phyloP scores from a whole-genome alignment of 2,888 invertebrate genomes.

The Hypomecis atomaria region DNA sequence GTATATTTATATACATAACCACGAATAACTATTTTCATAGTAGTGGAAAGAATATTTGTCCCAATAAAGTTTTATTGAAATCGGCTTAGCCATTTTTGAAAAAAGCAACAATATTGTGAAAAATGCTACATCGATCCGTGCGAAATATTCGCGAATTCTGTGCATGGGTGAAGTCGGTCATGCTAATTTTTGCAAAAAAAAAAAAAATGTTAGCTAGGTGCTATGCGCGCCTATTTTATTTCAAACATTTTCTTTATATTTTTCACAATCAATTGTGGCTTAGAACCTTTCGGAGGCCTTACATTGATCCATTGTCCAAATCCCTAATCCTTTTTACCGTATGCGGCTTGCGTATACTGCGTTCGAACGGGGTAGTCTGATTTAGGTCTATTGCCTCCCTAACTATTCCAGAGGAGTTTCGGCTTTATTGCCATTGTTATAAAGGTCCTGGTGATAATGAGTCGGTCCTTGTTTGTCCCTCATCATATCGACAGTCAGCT shows the following conservation, averaged over 20 bases:
- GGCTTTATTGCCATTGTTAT: constrained; percentile 44
- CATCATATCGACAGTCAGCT: constrained; percentile 52
- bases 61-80: too few species aligned
- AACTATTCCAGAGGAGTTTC: constrained; percentile 44
- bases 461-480: constrained; percentile 47
- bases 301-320: constrained; percentile 53
- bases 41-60: too few species aligned
- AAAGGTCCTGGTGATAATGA: constrained; percentile 37
- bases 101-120: too few species aligned
- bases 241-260: neutral
- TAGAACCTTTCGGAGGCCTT: neutral
- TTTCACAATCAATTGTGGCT: constrained; percentile 18
- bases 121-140: too few species aligned
- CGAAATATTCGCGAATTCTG: too few species aligned
- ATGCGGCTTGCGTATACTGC: constrained; percentile 62
- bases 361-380: constrained; percentile 61
- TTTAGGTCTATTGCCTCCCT: constrained; percentile 46
- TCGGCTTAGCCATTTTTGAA: too few species aligned
- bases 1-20: too few species aligned
- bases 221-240: too few species aligned
- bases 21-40: too few species aligned
- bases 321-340: constrained; percentile 56
- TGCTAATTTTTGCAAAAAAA: too few species aligned
- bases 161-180: too few species aligned
- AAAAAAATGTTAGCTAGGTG: too few species aligned